A percentile compares a stretch with the other conserved stretches of the same genome.
Conservation (phyloP, 2,888 invertebrate species). For the Ennomos quercinarius region DNA sequence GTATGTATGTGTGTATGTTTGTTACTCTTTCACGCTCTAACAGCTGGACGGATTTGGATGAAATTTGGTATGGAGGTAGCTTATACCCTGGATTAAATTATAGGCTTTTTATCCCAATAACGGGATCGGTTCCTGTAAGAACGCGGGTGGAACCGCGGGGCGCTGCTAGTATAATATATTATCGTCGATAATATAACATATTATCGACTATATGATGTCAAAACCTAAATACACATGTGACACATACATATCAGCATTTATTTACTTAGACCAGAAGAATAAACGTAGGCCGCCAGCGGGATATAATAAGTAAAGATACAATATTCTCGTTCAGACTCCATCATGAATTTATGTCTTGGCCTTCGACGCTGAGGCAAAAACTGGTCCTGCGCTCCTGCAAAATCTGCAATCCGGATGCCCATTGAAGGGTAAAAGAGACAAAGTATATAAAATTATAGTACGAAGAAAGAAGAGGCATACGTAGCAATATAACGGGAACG, state of each 20-base stretch:
- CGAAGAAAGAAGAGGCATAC: constrained; percentile 54
- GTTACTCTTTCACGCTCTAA: too few relatives aligned
- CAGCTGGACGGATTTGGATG: too few relatives aligned
- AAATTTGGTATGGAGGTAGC: too few relatives aligned
- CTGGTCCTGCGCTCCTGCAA: constrained; percentile 64
- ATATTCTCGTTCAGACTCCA: constrained; percentile 38
- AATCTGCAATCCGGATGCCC: constrained; percentile 73
- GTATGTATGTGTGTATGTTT: too few relatives aligned
- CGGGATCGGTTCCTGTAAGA: too few relatives aligned
- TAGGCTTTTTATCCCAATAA: too few relatives aligned
- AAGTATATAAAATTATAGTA: constrained; percentile 36
- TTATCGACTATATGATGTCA: too few relatives aligned
- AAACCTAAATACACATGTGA: background rate
- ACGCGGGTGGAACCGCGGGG: too few relatives aligned
- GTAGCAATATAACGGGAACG: constrained; percentile 72
- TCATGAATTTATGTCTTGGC: constrained; percentile 42
- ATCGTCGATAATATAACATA: too few relatives aligned
- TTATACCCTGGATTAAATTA: too few relatives aligned
- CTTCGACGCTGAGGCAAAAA: constrained; percentile 61
- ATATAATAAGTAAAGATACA: constrained; percentile 37
- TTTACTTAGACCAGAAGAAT: constrained; percentile 27
- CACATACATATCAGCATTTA: constrained; percentile 7
- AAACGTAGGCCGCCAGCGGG: constrained; percentile 19
- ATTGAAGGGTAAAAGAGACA: constrained; percentile 73
- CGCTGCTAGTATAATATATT: too few relatives aligned